Evolutionary conservation across 2,888 invertebrate genomes (phyloP).

Genomic region (Mimachlamys varia): DNA sequence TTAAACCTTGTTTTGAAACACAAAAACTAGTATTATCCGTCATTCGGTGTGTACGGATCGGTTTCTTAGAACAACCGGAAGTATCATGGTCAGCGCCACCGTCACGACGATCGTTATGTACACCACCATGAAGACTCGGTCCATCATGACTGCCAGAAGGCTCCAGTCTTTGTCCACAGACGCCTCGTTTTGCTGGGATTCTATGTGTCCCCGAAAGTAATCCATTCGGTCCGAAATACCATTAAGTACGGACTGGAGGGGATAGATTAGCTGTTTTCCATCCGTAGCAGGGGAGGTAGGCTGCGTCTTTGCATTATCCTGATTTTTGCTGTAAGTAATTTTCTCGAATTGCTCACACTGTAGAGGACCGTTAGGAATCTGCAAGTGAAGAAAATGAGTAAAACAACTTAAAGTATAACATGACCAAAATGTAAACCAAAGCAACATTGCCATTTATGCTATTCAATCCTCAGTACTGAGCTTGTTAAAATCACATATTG

Average conservation of each 20-base stretch:
- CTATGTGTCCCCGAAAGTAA: background rate
- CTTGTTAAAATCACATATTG: too few relatives aligned
- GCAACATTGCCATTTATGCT: too few relatives aligned
- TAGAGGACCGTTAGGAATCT: background rate
- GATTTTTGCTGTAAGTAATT: background rate
- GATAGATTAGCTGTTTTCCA: background rate
- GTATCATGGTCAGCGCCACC: slow-evolving; percentile 17
- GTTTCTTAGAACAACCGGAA: background rate
- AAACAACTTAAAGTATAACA: too few relatives aligned
- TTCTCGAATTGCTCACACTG: background rate
- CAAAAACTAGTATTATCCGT: background rate
- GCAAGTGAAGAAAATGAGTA: background rate
- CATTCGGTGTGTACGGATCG: background rate
- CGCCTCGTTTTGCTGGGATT: background rate
- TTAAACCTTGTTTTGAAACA: too few relatives aligned
- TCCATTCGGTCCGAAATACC: background rate
- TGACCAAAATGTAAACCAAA: too few relatives aligned
- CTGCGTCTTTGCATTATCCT: background rate
- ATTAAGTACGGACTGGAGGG: background rate
- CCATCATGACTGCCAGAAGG: slow-evolving; percentile 6
- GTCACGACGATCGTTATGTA: background rate
- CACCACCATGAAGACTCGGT: background rate
- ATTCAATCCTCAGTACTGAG: too few relatives aligned
- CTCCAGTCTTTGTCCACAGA: background rate
- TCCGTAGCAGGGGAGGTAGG: background rate